Evolutionary conservation across 2,888 invertebrate species (phyloP), one percentile per base, ranked within the genome.

Genomic region (Hypena proboscidalis): DNA sequence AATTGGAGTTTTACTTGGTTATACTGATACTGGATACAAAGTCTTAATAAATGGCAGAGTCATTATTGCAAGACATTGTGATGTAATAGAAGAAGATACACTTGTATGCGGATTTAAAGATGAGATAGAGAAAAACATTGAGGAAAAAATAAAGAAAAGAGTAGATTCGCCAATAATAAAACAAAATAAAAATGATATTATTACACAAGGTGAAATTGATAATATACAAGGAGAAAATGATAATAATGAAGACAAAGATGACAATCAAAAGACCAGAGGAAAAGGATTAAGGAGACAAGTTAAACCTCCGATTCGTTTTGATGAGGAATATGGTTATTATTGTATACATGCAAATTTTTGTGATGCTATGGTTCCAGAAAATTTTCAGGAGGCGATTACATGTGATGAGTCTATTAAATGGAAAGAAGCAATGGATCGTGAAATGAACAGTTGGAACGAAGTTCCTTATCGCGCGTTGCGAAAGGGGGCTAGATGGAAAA

Each of bases 321-420:
- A 13, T 15, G 27, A 22, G 5, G 37, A 17, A 15, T 37, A 15
- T 17, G 17, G 29, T 4, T 30, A 37, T 21, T 29, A 22, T 26
- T 11, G 2, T 20, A 23, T 27, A 13, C 5, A 27, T 27, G 26
- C 13, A 4, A 17, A 17, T 5, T 6, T n/a, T 14, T 27, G 26
- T 14, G 11, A 45, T 11, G 22, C 33, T 13, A 26, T 27, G 20
- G 13, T 9, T 14, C 33, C 19, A 29, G 9, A n/a, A 2, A 14
- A 21, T 15, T 37, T 37, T 29, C 20, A 37, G 29, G 29, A 37
- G 30, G 37, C 37, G 29, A 37, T n/a, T 4, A 20, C 13, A 20
- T 19, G 31, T 19, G 17, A 23, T 5, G 33, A 33, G 1, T 3
- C 14, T 4, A 15, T 5, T 0, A 13, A 33, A 35, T 35, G 34